Conservation (phyloP, 2,888 invertebrate species). For the Cantharis flavilabris region DNA sequence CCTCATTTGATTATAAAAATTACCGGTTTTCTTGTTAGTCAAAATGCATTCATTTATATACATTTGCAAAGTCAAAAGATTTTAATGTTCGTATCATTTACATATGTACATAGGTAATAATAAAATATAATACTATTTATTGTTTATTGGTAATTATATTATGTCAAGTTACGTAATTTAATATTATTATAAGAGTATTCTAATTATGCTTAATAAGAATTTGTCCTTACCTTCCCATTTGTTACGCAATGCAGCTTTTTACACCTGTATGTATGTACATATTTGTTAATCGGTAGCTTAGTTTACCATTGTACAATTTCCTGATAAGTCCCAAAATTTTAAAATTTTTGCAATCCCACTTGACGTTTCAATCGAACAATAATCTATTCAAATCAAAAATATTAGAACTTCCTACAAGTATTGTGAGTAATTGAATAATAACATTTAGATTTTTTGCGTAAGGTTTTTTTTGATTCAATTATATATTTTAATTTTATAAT, state of each 20-base stretch:
- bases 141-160: not conserved
- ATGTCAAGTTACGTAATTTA: not conserved
- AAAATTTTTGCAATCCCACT: not conserved
- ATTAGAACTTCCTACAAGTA: not conserved
- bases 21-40: not conserved
- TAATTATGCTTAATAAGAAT: conserved; percentile 5
- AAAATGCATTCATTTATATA: not conserved
- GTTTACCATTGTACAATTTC: not conserved
- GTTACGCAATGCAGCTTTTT: conserved; percentile 9
- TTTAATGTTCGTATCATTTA: not conserved
- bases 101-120: not conserved
- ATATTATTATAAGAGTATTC: not conserved
- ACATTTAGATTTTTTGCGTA: not conserved
- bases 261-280: conserved; percentile 4
- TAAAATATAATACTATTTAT: not conserved
- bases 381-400: not conserved
- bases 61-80: not conserved
- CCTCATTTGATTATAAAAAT: not conserved
- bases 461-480: not conserved
- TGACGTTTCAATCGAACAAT: not conserved
- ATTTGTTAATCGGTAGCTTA: not conserved
- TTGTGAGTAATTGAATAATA: not conserved
- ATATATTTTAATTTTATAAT: not conserved
- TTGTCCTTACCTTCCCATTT: conserved; percentile 11
- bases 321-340: not conserved